A percentile compares a stretch with the other conserved stretches of the same genome.
Evolutionary conservation across 2,797 vertebrate species (phyloP).

Genomic region (Psittacula derbiana): DNA sequence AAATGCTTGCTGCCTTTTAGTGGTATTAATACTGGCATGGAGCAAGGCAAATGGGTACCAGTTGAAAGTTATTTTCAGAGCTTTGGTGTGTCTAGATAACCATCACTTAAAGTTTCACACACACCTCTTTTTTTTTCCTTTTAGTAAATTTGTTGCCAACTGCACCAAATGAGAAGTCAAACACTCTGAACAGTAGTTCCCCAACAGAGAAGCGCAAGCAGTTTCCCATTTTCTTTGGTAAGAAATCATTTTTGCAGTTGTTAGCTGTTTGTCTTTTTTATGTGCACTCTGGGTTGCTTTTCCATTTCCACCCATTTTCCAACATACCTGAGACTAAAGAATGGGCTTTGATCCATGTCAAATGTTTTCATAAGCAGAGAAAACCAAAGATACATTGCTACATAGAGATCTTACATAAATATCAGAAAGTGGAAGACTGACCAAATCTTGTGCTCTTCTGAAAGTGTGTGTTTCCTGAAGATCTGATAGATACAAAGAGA

Average conservation of each 20-base stretch:
- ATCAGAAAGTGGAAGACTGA: neutral
- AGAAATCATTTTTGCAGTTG: neutral
- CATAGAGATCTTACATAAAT: neutral
- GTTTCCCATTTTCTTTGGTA: constrained; percentile 29
- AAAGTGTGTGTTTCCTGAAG: neutral
- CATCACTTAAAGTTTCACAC: neutral
- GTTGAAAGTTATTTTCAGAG: neutral
- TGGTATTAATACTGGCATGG: neutral
- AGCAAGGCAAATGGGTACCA: neutral
- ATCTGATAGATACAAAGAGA: neutral
- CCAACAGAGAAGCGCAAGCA: neutral
- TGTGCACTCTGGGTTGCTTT: neutral
- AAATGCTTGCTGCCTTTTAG: neutral
- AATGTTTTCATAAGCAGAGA: neutral
- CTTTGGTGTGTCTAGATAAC: neutral
- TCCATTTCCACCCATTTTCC: neutral
- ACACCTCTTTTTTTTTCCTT: neutral
- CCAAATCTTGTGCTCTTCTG: neutral
- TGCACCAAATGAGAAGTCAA: neutral
- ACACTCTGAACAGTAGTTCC: neutral
- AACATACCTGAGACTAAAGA: neutral
- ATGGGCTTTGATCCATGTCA: neutral
- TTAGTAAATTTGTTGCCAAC: constrained; percentile 10
- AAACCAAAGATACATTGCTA: neutral
- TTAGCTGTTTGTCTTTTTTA: neutral